phyloP scores from a whole-genome alignment of 2,797 vertebrate genomes.

The Chloroceryle inda region DNA sequence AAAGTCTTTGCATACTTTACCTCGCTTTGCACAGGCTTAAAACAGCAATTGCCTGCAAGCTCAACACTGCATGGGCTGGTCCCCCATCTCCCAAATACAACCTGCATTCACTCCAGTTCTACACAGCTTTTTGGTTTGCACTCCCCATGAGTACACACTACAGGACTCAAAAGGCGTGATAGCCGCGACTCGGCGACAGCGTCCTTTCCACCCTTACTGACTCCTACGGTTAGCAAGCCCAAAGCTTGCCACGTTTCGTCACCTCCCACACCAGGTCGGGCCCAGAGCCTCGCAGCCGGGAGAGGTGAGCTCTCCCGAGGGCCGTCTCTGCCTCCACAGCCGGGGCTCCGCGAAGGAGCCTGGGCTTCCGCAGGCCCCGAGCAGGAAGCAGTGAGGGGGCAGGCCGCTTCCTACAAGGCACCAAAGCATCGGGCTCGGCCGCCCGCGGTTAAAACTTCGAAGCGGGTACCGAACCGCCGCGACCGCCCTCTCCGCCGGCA shows the following conservation, averaged over 20 bases:
- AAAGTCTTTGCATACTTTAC: background rate
- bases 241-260: background rate
- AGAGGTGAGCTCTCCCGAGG: background rate
- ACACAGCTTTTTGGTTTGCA: background rate
- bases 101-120: accelerated
- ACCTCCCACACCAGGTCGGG: background rate
- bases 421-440: accelerated
- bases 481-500: too few relatives aligned
- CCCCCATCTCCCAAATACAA: accelerated
- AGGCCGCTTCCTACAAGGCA: background rate
- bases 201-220: accelerated
- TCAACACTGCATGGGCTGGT: accelerated
- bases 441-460: background rate
- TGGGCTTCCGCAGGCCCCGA: too few relatives aligned
- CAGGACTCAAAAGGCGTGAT: accelerated
- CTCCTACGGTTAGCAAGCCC: background rate
- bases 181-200: accelerated
- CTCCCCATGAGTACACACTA: background rate
- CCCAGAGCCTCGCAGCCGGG: background rate
- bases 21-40: background rate
- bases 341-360: background rate
- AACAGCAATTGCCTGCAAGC: accelerated
- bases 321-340: background rate
- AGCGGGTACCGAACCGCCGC: accelerated
- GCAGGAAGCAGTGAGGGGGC: background rate